Evolutionary conservation across 1,140 invertebrate species (phyloP), one percentile per base, ranked within the genome.

Genomic region (Sminthurides bifidus): DNA sequence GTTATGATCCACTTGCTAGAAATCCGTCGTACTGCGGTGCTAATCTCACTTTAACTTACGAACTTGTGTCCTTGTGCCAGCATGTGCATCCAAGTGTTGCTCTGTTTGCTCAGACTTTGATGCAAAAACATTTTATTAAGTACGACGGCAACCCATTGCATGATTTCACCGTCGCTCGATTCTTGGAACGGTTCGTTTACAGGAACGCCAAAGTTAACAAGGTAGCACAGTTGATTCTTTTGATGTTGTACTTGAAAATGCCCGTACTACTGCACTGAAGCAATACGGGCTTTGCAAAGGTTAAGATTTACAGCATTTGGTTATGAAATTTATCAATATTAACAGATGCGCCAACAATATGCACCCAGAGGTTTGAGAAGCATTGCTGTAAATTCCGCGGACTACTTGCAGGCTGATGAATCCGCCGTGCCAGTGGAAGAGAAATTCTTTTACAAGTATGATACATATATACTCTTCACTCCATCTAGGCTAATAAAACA

Each of bases 101-200:
- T 46, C 71, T 95, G 33, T 98, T 93, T 76, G 88, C 91, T 0
- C 75, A 79, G 35, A 84, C 81, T 53, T 74, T 97, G n/a, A 65
- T 92, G 1, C 72, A 83, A 61, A 81, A 85, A 79, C 69, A 76
- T 72, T 67, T 65, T 49, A 84, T 96, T 30, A 75, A 80, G 24
- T 97, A 97, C 67, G 77, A 79, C 51, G 92, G 94, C 0, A 90
- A 98, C 74, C 92, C 93, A 0, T 70, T 97, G 0, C 79, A 87
- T 67, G 93, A 98, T 73, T 92, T 96, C 67, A 85, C 84, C 0
- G 70, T 89, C 1, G 83, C 89, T 24, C 74, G 87, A 56, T 98
- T 97, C 68, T 72, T 97, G 12, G 92, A 98, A 68, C 76, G 92
- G 53, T 97, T 95, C 71, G 88, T 91, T 1, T 97, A 91, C 67